Base-by-base conservation (phyloP, 2,797 vertebrate genomes). In the Sciaenops ocellatus region DNA sequence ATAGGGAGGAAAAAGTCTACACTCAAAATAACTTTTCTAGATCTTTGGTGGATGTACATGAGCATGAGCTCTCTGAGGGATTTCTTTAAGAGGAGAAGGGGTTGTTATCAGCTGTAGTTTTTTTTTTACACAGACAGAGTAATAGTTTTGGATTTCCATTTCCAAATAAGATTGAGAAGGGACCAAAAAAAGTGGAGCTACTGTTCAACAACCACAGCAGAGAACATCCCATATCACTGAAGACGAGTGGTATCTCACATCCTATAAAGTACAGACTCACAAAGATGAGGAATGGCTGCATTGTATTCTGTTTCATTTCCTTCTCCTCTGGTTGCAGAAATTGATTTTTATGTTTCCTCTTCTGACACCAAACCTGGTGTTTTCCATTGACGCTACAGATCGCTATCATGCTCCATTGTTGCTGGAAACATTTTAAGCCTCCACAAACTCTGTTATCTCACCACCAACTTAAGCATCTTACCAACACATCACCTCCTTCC, bases 351-450 rank as follows among this genome's bases (percentile, higher is more conserved):
- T 12, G 48, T 78, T 70, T 68, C 34, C 56, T 57, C 24, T 24
- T 47, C 47, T 57, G 62, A 77, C 74, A 79, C 11, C 24, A n/a
- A 56, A 69, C 56, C 46, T 15, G 24, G 24, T 76, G 60, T 78
- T 80, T 56, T 42, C 67, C 38, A 61, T 57, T 59, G 75, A 79
- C 18, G 74, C 67, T 34, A 42, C 56, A 52, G 60, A 47, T 59
- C 3, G 0, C 26, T 20, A 56, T 66, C 76, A n/a, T 3, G n/a
- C 42, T 47, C 26, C 1, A 18, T 41, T 76, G 59, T 65, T 65
- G 38, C 54, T 56, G 26, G 41, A 66, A 4, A 59, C 51, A 81
- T 61, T 52, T 70, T 61, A 63, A 70, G 20, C 41, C 48, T 62
- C 47, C 42, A 60, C 52, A 73, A 59, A 61, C 56, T 60, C 54